Percentiles rank a stretch among this genome's conserved stretches.
These are phyloP conservation scores for Rapana venosa DNA, from an alignment of 2,888 invertebrate genomes.

Conservation along the genomic window DNA sequence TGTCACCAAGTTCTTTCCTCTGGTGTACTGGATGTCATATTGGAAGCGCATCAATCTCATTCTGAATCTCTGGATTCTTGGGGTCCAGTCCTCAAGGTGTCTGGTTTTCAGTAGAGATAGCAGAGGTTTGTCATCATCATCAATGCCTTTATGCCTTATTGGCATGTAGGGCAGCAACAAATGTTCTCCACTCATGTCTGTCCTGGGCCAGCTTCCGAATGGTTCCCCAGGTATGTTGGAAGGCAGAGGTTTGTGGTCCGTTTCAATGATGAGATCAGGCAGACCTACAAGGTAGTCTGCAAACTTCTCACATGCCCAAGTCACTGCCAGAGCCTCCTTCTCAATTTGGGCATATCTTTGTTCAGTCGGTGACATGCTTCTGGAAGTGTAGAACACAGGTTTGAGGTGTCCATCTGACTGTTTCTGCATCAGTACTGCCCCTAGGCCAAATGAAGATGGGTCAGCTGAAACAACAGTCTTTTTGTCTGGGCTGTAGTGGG, in stretches of 20 bases:
- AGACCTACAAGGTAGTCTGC: too few relatives aligned
- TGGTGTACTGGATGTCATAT: background rate
- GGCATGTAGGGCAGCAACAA: too few relatives aligned
- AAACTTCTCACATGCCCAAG: slow-evolving; percentile 13
- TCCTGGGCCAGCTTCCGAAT: too few relatives aligned
- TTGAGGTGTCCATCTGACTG: background rate
- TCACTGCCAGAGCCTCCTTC: slow-evolving; percentile 28
- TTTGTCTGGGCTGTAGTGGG: slow-evolving; percentile 53
- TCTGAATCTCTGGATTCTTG: slow-evolving; percentile 15
- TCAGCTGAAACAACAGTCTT: slow-evolving; percentile 25
- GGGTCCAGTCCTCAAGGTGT: background rate
- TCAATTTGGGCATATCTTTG: slow-evolving; percentile 34
- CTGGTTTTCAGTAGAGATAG: slow-evolving; percentile 25
- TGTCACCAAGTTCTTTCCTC: slow-evolving; percentile 11
- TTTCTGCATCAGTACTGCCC: slow-evolving; percentile 29
- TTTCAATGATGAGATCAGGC: too few relatives aligned
- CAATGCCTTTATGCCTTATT: too few relatives aligned
- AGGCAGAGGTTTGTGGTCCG: too few relatives aligned
- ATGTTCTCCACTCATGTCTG: too few relatives aligned
- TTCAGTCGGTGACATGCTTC: slow-evolving; percentile 28
- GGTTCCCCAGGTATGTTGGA: too few relatives aligned
- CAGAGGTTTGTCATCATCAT: slow-evolving; percentile 26
- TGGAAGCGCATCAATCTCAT: slow-evolving; percentile 16
- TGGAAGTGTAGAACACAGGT: slow-evolving; percentile 31
- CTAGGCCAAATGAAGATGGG: background rate